Evolutionary conservation across 2,888 invertebrate species (phyloP).

Genomic region (Parnassius glacialis): DNA sequence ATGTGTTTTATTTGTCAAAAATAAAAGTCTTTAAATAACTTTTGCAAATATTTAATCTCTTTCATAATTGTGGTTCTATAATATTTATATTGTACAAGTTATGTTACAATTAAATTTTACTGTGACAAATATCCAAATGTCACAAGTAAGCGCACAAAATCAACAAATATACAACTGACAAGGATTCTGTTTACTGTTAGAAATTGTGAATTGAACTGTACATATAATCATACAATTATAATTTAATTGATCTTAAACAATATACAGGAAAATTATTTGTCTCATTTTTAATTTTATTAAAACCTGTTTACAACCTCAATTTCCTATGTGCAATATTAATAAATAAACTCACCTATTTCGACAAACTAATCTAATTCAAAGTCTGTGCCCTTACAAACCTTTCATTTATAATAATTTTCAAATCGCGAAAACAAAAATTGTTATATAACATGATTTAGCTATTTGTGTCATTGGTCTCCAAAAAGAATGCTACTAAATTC

Average conservation of each 20-base stretch:
- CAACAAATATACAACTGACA: slow-evolving; percentile 58
- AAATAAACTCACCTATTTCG: slow-evolving; percentile 51
- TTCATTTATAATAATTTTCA: slow-evolving; percentile 41
- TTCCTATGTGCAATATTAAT: slow-evolving; percentile 75
- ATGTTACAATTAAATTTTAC: slow-evolving; percentile 74
- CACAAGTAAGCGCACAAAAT: slow-evolving; percentile 58
- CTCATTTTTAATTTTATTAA: slow-evolving; percentile 64
- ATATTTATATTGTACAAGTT: slow-evolving; percentile 80
- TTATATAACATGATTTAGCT: background rate
- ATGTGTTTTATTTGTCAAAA: slow-evolving; percentile 34
- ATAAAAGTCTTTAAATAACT: slow-evolving; percentile 72
- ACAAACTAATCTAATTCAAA: slow-evolving; percentile 54
- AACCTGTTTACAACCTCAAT: slow-evolving; percentile 76
- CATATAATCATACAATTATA: slow-evolving; percentile 42
- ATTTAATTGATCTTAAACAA: slow-evolving; percentile 67
- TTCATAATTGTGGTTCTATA: slow-evolving; percentile 82
- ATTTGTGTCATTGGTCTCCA: background rate
- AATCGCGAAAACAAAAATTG: slow-evolving; percentile 46
- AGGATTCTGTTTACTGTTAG: slow-evolving; percentile 54
- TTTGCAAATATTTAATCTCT: slow-evolving; percentile 83
- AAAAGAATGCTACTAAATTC: background rate
- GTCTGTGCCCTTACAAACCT: slow-evolving; percentile 67
- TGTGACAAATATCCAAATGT: slow-evolving; percentile 53
- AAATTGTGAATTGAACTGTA: slow-evolving; percentile 67
- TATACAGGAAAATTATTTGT: slow-evolving; percentile 80